phyloP scores from a whole-genome alignment of 2,113 vertebrate species.

The Eclectus roratus region DNA sequence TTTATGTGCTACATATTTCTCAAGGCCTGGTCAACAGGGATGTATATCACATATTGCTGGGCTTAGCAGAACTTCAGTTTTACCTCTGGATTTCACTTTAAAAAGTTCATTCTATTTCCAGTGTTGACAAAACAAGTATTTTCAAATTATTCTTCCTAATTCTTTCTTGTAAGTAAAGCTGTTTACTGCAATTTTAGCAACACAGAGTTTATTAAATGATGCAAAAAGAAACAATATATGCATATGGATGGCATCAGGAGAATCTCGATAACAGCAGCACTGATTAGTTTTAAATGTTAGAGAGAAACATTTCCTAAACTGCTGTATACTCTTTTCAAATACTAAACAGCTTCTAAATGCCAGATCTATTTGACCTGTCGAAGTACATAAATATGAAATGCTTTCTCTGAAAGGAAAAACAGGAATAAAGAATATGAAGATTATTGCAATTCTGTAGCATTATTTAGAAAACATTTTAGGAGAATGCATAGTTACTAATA shows the following conservation, averaged over 20 bases:
- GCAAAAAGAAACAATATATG: not conserved
- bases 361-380: not conserved
- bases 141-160: not conserved
- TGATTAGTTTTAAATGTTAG: not conserved
- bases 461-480: not conserved
- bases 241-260: not conserved
- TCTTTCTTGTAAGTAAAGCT: not conserved
- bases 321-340: not conserved
- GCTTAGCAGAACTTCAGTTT: not conserved
- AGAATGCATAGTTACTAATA: not conserved
- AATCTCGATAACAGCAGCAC: rapidly evolving
- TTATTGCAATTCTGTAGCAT: not conserved
- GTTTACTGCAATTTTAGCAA: not conserved
- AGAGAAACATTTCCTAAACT: not conserved
- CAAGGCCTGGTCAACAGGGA: not conserved
- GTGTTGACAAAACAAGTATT: not conserved
- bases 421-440: not conserved
- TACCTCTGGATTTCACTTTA: not conserved
- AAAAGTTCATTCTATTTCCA: not conserved
- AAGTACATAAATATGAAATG: not conserved
- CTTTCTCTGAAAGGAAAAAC: not conserved
- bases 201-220: not conserved
- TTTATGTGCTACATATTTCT: not conserved
- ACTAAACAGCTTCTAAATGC: not conserved
- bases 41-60: not conserved